Evolutionary conservation across 2,797 vertebrate species (phyloP), one percentile per base, ranked within the genome.

Genomic region (Podargus strigoides): DNA sequence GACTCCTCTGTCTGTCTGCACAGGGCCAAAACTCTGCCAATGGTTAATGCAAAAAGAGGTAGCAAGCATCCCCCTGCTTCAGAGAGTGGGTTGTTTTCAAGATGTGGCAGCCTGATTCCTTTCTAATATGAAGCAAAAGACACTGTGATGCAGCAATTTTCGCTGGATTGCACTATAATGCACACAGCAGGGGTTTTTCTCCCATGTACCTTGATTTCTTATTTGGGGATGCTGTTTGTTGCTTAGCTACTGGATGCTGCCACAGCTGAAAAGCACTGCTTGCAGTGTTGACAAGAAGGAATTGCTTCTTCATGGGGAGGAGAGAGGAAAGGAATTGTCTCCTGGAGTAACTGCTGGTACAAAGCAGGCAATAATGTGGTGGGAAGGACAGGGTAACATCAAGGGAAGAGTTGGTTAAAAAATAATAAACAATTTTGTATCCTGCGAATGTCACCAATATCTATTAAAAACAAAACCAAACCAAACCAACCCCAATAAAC

Each of bases 221-320:
- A 74, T 95, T 96, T 66, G 94, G 85, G 82, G 89, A 96, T 94
- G 95, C 91, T 94, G 85, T 94, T 94, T 95, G 86, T 97, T 97
- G 92, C 94, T 90, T 96, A 94, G 94, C 68, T 95, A 97, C 95
- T 14, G 34, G 60, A 62, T 83, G 81, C 60, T 85, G 86, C 85
- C 70, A 52, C 83, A 84, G 60, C 84, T 79, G 67, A 89, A 89
- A 82, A 87, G 37, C 1, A 0, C 44, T 39, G 52, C 80, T 89
- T 60, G 56, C 18, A 6, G 59, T 14, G 67, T n/a, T 85, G 80
- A 74, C 39, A 32, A 55, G 63, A 52, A 81, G 86, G 74, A 92
- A 90, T 89, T 89, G 63, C n/a, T 79, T 79, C 80, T 86, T 90
- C 39, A 10, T 1, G 3, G 34, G 39, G 14, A 75, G 34, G 17